phyloP scores from a whole-genome alignment of 2,797 vertebrate species.

The Pantherophis alleghaniensis region DNA sequence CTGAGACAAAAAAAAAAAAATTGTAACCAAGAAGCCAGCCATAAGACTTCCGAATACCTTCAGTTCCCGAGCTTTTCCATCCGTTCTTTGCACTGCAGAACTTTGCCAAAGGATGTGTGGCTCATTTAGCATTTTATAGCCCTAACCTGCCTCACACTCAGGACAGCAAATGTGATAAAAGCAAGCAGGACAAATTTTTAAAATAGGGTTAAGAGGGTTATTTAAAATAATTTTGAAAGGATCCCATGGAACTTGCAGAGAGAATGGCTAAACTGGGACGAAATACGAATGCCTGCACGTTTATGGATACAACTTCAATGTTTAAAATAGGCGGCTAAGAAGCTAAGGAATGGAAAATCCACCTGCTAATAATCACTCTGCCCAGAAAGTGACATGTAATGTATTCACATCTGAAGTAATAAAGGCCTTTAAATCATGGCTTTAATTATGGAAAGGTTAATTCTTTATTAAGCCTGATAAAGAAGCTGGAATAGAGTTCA shows the following conservation, averaged over 20 bases:
- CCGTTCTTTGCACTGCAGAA: not conserved
- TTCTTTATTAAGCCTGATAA: not conserved
- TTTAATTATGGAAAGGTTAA: not conserved
- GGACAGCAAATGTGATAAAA: not conserved
- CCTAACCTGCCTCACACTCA: not conserved
- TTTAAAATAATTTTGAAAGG: not conserved
- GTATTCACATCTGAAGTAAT: not conserved
- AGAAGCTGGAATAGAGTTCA: not conserved
- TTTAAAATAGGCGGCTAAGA: not conserved
- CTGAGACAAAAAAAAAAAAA: not conserved
- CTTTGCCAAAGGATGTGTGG: not conserved
- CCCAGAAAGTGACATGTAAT: not conserved
- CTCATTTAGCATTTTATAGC: fast-evolving
- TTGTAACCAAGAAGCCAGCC: not conserved
- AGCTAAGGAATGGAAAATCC: not conserved
- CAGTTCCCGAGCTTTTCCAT: not conserved
- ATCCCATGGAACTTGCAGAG: not conserved
- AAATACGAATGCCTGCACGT: not conserved
- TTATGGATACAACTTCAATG: not conserved
- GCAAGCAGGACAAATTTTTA: not conserved
- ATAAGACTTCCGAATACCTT: fast-evolving
- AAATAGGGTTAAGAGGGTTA: not conserved
- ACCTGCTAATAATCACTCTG: not conserved
- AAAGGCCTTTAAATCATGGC: not conserved
- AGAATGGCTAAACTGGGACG: not conserved